A percentile compares a stretch with the other conserved stretches of the same genome.
Evolutionary conservation across 2,888 invertebrate genomes (phyloP).

Genomic region (Stenchaetothrips biformis): DNA sequence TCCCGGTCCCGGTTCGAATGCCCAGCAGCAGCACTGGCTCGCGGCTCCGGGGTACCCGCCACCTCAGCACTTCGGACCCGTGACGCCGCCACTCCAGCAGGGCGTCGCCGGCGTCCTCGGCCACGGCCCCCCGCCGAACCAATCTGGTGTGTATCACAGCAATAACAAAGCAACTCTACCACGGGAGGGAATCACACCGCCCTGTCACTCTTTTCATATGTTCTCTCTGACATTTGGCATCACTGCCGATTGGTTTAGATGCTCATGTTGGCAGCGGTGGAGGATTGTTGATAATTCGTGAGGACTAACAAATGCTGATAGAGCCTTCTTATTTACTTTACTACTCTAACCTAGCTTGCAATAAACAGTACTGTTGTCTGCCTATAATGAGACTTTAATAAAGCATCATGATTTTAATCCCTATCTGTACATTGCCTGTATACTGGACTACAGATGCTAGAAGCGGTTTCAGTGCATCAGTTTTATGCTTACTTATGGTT

Average conservation of each 20-base stretch:
- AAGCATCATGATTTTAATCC: background rate
- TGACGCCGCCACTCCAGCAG: conserved; percentile 51
- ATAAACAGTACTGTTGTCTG: background rate
- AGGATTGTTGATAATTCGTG: no score
- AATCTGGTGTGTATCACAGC: conserved; percentile 26
- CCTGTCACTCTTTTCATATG: no score
- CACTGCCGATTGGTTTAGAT: no score
- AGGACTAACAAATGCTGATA: no score
- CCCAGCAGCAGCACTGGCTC: conserved; percentile 60
- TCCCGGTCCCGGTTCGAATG: conserved; percentile 57
- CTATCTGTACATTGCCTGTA: conserved; percentile 37
- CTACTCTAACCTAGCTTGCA: background rate
- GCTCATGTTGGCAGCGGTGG: no score
- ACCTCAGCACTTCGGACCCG: conserved; percentile 42
- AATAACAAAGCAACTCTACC: background rate
- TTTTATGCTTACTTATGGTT: conserved; percentile 9
- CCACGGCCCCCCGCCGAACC: conserved; percentile 52
- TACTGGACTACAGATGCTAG: background rate
- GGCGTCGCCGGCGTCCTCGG: conserved; percentile 47
- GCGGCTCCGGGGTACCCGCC: conserved; percentile 52
- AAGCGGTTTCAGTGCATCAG: background rate
- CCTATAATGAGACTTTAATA: conserved; percentile 33
- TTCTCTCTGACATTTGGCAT: no score
- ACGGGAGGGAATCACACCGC: no score
- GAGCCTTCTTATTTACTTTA: background rate